Percentiles rank a stretch among this genome's conserved stretches.
Conservation (phyloP, 2,888 invertebrate genomes). For the Drosophila melanocephala region DNA sequence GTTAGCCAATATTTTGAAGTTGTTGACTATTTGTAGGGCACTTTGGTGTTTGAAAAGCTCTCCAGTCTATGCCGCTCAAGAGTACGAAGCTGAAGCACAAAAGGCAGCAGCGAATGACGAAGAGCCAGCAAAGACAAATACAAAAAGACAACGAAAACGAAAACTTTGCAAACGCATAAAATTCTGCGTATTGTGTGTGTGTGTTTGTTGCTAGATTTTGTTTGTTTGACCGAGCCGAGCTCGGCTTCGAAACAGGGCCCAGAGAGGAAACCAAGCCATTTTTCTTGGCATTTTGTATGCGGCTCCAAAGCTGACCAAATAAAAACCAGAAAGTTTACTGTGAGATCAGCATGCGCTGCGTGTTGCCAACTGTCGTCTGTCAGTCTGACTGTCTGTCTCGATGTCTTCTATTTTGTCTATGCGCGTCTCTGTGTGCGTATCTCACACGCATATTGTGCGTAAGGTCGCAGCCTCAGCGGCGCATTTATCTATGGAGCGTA, state of each 20-base stretch:
- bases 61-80: slow-evolving; percentile 31
- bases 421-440: slow-evolving; percentile 38
- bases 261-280: slow-evolving; percentile 35
- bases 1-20: slow-evolving; percentile 19
- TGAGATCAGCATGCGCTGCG: slow-evolving; percentile 75
- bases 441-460: slow-evolving; percentile 75
- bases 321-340: slow-evolving; percentile 64
- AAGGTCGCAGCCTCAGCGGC: slow-evolving; percentile 70
- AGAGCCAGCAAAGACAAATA: slow-evolving; percentile 14
- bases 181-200: slow-evolving; percentile 63
- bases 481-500: slow-evolving; percentile 70
- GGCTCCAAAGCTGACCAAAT: slow-evolving; percentile 20
- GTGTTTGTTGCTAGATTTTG: slow-evolving; percentile 21
- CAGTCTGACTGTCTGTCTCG: slow-evolving; percentile 20
- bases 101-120: slow-evolving; percentile 35
- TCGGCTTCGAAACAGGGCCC: slow-evolving; percentile 45
- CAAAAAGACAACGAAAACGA: slow-evolving; percentile 53
- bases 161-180: slow-evolving; percentile 78
- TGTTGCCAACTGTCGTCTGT: slow-evolving; percentile 51
- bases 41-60: slow-evolving; percentile 25
- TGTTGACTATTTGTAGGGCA: slow-evolving; percentile 48
- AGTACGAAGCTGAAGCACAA: slow-evolving; percentile 57
- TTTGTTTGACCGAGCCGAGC: slow-evolving; percentile 61
- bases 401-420: slow-evolving; percentile 14
- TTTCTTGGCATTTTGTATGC: slow-evolving; percentile 41